Evolutionary conservation across 1,140 invertebrate species (phyloP).

Genomic region (Pseudobourletiella spinata): DNA sequence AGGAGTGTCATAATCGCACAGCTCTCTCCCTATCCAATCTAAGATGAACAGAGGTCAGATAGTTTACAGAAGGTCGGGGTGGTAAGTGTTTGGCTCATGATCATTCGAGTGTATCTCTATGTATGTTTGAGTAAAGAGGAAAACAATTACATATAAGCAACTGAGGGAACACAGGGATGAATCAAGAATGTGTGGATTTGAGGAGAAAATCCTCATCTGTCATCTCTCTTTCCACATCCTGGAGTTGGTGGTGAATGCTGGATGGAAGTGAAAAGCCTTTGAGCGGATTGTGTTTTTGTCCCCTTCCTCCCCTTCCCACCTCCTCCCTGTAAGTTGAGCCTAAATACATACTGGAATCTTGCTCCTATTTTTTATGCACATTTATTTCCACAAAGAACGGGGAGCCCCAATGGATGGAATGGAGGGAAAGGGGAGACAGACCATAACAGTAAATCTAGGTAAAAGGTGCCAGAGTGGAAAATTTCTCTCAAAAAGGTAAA

Average conservation of each 20-base stretch:
- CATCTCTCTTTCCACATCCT: not conserved
- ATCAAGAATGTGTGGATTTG: not conserved
- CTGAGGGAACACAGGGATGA: not conserved
- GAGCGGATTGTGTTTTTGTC: not conserved
- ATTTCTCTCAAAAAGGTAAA: not conserved
- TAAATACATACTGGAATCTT: not conserved
- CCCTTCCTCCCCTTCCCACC: too few relatives aligned
- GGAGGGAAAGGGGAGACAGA: not conserved
- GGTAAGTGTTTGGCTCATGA: too few relatives aligned
- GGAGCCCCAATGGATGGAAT: not conserved
- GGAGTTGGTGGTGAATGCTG: too few relatives aligned
- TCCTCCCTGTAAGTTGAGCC: not conserved
- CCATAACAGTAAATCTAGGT: constrained; percentile 8
- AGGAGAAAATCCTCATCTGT: not conserved
- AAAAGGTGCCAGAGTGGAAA: not conserved
- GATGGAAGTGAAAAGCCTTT: not conserved
- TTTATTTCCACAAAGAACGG: not conserved
- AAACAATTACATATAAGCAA: too few relatives aligned
- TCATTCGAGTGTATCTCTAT: too few relatives aligned
- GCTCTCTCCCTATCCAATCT: too few relatives aligned
- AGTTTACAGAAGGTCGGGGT: too few relatives aligned
- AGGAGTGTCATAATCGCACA: too few relatives aligned
- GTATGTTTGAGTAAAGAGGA: too few relatives aligned
- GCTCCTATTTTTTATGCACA: not conserved
- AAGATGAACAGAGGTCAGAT: too few relatives aligned